Conservation (phyloP, 1,140 invertebrate genomes). For the Musca vetustissima region DNA sequence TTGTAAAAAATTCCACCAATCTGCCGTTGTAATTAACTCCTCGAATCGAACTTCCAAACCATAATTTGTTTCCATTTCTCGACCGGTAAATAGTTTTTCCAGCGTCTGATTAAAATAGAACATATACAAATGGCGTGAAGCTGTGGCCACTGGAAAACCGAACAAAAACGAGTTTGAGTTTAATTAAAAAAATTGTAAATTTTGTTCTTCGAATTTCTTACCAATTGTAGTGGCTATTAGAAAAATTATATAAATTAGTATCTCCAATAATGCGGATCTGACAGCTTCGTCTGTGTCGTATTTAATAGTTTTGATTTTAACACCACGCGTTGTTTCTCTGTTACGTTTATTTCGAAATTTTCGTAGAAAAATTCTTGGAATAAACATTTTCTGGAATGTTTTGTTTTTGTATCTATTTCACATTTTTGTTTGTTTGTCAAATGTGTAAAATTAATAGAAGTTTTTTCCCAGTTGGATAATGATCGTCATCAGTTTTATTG, state of each 20-base stretch:
- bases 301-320: neutral
- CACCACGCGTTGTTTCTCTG: neutral
- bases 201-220: constrained; percentile 27
- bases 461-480: too few relatives aligned
- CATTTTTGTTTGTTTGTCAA: too few relatives aligned
- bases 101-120: constrained; percentile 49
- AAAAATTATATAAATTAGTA: constrained; percentile 45
- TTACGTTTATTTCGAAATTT: neutral
- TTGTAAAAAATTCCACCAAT: constrained; percentile 45
- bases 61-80: constrained; percentile 34
- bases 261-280: constrained; percentile 21
- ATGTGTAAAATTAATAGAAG: too few relatives aligned
- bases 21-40: constrained; percentile 39
- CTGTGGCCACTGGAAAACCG: constrained; percentile 35
- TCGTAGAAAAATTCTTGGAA: neutral
- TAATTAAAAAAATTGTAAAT: neutral
- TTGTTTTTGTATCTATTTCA: too few relatives aligned
- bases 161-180: neutral
- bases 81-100: constrained; percentile 36
- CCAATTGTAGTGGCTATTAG: constrained; percentile 42
- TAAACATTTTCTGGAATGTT: constrained; percentile 3
- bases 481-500: too few relatives aligned
- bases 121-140: constrained; percentile 45
- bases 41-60: constrained; percentile 38
- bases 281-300: constrained; percentile 24